Conservation (phyloP, 2,797 vertebrate species). For the Acanthornis magna region DNA sequence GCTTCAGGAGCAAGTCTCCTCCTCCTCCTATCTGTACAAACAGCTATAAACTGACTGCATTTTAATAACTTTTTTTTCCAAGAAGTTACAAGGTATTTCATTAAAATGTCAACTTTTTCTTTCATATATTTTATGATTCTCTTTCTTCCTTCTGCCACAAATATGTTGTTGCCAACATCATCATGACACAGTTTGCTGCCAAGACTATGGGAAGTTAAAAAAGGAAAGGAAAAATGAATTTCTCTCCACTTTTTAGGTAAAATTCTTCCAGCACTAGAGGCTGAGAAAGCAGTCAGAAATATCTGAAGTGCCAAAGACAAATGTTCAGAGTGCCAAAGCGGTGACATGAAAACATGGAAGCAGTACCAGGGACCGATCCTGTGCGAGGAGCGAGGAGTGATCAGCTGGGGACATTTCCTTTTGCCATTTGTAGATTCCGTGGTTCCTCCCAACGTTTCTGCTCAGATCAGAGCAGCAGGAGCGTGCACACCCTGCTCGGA, state of each 20-base stretch:
- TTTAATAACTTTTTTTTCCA: slow-evolving; percentile 50
- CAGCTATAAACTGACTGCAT: slow-evolving; percentile 22
- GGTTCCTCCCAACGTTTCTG: not conserved
- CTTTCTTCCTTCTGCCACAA: slow-evolving; percentile 67
- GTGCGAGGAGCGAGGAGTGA: not conserved
- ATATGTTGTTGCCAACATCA: slow-evolving; percentile 68
- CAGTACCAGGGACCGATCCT: not conserved
- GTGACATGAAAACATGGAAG: slow-evolving; percentile 1
- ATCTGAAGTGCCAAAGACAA: slow-evolving; percentile 52
- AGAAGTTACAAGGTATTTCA: slow-evolving; percentile 62
- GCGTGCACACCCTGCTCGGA: not conserved
- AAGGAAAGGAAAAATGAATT: slow-evolving; percentile 51
- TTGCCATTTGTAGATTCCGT: not conserved
- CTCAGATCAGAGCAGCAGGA: not conserved
- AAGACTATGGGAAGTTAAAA: slow-evolving; percentile 63
- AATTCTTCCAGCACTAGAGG: slow-evolving; percentile 51
- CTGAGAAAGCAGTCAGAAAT: slow-evolving; percentile 63
- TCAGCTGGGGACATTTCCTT: not conserved
- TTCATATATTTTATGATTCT: slow-evolving; percentile 58
- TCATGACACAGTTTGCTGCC: slow-evolving; percentile 64
- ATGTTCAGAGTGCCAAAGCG: not conserved
- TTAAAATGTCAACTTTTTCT: slow-evolving; percentile 67
- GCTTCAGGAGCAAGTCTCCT: not conserved
- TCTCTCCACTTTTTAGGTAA: slow-evolving; percentile 48
- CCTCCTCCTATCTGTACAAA: slow-evolving; percentile 1